Evolutionary conservation across 2,113 vertebrate species (phyloP).

Genomic region (Laticauda colubrina): DNA sequence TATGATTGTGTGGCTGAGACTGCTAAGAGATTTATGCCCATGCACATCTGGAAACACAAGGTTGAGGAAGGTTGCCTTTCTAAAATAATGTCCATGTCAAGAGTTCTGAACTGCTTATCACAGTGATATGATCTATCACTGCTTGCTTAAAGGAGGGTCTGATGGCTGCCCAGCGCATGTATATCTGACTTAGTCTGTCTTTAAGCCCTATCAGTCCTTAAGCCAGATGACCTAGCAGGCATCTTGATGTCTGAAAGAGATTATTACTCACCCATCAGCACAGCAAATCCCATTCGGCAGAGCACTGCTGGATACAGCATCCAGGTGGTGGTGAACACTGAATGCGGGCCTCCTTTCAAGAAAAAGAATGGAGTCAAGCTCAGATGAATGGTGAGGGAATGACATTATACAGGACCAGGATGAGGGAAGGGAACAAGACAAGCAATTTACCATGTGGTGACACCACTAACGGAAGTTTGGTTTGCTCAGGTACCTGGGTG

Average conservation of each 20-base stretch:
- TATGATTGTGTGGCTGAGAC: not conserved
- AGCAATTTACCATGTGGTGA: slow-evolving; percentile 84
- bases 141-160: too few species aligned
- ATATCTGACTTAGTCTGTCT: not conserved
- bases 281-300: slow-evolving; percentile 84
- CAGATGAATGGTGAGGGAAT: not conserved
- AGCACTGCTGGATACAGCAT: slow-evolving; percentile 78
- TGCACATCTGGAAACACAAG: not conserved
- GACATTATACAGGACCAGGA: not conserved
- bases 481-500: slow-evolving; percentile 60
- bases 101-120: not conserved
- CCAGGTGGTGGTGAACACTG: slow-evolving; percentile 83
- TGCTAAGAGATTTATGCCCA: not conserved
- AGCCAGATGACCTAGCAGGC: not conserved
- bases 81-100: not conserved
- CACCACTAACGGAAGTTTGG: slow-evolving; percentile 83
- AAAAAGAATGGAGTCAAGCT: not conserved
- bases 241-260: not conserved
- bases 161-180: not conserved
- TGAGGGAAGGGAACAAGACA: not conserved
- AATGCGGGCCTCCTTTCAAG: slow-evolving; percentile 87
- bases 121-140: not conserved
- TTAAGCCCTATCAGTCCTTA: not conserved
- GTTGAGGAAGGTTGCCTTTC: not conserved
- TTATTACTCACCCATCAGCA: slow-evolving; percentile 81